These are phyloP conservation scores for Bovichtus variegatus DNA, from an alignment of 2,797 vertebrate genomes.

Conservation along the genomic window DNA sequence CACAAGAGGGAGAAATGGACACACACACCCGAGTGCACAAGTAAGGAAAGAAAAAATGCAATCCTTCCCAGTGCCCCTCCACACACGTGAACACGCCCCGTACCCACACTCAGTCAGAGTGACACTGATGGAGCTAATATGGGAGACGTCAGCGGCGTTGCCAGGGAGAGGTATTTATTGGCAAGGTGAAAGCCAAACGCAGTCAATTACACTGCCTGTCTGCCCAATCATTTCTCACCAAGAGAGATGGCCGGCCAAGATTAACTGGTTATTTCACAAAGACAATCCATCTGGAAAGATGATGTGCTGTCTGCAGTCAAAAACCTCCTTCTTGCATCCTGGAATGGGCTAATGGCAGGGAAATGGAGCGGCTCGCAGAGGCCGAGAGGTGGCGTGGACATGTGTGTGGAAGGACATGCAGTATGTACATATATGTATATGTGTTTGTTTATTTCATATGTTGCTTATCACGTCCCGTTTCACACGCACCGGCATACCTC, in stretches of 20 bases:
- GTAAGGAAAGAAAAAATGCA: slow-evolving; percentile 34
- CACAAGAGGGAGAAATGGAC: slow-evolving; percentile 6
- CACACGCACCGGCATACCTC: background rate
- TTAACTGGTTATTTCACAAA: slow-evolving; percentile 83
- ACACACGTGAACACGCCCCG: slow-evolving; percentile 34
- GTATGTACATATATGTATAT: too few relatives aligned
- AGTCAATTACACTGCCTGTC: slow-evolving; percentile 85
- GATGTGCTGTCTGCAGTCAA: slow-evolving; percentile 67
- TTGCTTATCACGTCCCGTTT: slow-evolving; percentile 10
- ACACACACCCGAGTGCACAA: slow-evolving; percentile 13
- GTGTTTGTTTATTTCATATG: slow-evolving; percentile 41
- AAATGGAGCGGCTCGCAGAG: slow-evolving; percentile 50
- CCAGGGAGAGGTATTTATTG: slow-evolving; percentile 82
- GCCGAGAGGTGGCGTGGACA: slow-evolving; percentile 31
- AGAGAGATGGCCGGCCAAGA: slow-evolving; percentile 77
- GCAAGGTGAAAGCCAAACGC: slow-evolving; percentile 83
- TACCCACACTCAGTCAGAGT: slow-evolving; percentile 48
- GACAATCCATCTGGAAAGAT: slow-evolving; percentile 80
- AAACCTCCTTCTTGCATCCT: slow-evolving; percentile 60
- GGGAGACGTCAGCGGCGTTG: slow-evolving; percentile 66
- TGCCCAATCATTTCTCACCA: slow-evolving; percentile 81
- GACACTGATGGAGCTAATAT: slow-evolving; percentile 77
- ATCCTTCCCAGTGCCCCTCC: slow-evolving; percentile 27
- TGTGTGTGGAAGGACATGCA: slow-evolving; percentile 27
- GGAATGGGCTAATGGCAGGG: slow-evolving; percentile 64